These are phyloP conservation scores for Nymphalis polychloros DNA, from an alignment of 2,888 invertebrate species.

Conservation along the genomic window DNA sequence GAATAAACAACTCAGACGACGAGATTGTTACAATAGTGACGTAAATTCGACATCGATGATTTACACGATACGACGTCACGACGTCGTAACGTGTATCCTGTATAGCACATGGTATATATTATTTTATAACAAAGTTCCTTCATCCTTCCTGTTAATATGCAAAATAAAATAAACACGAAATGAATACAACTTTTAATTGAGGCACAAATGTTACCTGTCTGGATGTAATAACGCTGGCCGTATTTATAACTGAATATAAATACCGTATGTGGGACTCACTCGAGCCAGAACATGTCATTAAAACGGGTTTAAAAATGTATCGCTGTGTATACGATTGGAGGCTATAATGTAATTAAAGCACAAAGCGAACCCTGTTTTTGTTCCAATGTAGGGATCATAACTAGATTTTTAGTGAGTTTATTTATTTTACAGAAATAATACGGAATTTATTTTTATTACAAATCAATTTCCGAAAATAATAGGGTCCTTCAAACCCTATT, in stretches of 20 bases:
- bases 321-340: neutral
- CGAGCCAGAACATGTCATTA: conserved; percentile 1
- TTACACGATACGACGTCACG: too few relatives aligned
- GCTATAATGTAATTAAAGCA: conserved; percentile 3
- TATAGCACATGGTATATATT: neutral
- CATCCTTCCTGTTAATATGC: neutral
- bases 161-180: conserved; percentile 2
- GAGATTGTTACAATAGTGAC: too few relatives aligned
- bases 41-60: too few relatives aligned
- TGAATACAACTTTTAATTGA: conserved; percentile 3
- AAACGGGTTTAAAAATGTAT: neutral
- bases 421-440: too few relatives aligned
- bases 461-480: too few relatives aligned
- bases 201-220: neutral
- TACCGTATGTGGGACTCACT: neutral
- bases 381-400: neutral
- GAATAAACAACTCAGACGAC: too few relatives aligned
- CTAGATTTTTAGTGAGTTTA: neutral
- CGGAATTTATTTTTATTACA: neutral
- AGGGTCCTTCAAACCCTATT: too few relatives aligned
- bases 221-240: neutral
- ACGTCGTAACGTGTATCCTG: too few relatives aligned
- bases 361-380: neutral
- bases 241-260: conserved; percentile 11
- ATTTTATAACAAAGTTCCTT: neutral